Conservation (phyloP, 2,113 vertebrate genomes). For the Accipiter virgatus region DNA sequence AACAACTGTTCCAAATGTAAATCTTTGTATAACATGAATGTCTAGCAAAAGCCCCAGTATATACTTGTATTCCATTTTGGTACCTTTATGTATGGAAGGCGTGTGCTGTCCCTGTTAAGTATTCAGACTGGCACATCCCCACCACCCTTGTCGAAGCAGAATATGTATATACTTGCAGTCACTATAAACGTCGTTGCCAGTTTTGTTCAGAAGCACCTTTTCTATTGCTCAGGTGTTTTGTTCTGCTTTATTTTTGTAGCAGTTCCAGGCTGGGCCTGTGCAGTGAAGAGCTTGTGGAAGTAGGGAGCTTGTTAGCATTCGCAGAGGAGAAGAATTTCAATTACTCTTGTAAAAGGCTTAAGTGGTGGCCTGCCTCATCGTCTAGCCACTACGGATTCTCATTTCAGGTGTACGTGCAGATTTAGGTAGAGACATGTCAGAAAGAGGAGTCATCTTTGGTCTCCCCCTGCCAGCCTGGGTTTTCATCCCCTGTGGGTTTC, state of each 20-base stretch:
- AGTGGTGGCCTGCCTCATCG: neutral
- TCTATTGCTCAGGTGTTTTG: neutral
- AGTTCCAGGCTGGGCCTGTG: neutral
- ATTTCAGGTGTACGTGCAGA: rapidly evolving
- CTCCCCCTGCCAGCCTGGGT: neutral
- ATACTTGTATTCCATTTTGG: neutral
- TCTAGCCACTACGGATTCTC: neutral
- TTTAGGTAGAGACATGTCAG: neutral
- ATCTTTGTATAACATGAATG: slow-evolving; percentile 24
- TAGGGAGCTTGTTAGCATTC: neutral
- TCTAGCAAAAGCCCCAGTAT: neutral
- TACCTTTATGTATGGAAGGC: neutral
- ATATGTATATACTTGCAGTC: neutral
- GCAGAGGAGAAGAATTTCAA: neutral
- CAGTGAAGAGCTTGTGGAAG: neutral
- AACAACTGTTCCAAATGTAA: slow-evolving; percentile 27
- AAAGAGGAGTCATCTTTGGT: neutral
- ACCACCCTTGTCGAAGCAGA: neutral
- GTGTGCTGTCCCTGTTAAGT: neutral
- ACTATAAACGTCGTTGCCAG: neutral
- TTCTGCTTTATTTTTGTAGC: neutral
- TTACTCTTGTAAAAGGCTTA: neutral
- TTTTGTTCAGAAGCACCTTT: neutral
- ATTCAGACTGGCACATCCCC: slow-evolving; percentile 8
- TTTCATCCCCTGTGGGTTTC: neutral